phyloP scores from a whole-genome alignment of 2,888 invertebrate species.

The Callinectes sapidus region DNA sequence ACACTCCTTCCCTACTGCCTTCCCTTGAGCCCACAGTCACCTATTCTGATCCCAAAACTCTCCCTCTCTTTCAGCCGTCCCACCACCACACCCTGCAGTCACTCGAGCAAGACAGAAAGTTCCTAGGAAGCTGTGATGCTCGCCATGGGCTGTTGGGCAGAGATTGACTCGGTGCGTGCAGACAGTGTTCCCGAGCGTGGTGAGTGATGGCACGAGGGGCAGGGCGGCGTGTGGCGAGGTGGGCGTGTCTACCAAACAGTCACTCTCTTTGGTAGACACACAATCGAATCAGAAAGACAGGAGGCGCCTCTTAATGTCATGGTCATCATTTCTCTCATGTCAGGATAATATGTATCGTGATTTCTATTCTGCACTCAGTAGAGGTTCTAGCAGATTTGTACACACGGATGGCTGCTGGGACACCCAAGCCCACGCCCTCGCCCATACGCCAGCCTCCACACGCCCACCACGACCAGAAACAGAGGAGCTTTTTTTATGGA shows the following conservation, averaged over 20 bases:
- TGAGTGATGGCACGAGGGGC: neutral
- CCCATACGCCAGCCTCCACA: neutral
- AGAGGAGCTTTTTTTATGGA: constrained; percentile 17
- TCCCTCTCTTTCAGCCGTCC: neutral
- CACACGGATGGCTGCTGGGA: neutral
- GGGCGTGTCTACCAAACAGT: neutral
- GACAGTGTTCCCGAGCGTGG: neutral
- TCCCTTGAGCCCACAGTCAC: neutral
- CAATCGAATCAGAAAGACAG: neutral
- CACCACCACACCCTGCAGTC: neutral
- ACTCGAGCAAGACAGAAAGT: neutral
- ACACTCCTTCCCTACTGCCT: neutral
- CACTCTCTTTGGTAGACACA: no score
- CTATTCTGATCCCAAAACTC: neutral
- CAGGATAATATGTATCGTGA: neutral
- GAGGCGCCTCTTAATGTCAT: neutral
- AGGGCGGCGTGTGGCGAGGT: neutral
- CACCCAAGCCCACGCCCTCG: neutral
- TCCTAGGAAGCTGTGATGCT: neutral
- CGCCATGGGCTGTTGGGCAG: neutral
- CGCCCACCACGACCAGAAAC: constrained; percentile 6
- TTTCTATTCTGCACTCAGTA: neutral
- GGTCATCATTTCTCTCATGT: constrained; percentile 1
- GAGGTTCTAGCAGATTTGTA: neutral
- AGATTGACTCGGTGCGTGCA: neutral